Evolutionary conservation across 2,888 invertebrate species (phyloP).

Genomic region (Ellobium chinense): DNA sequence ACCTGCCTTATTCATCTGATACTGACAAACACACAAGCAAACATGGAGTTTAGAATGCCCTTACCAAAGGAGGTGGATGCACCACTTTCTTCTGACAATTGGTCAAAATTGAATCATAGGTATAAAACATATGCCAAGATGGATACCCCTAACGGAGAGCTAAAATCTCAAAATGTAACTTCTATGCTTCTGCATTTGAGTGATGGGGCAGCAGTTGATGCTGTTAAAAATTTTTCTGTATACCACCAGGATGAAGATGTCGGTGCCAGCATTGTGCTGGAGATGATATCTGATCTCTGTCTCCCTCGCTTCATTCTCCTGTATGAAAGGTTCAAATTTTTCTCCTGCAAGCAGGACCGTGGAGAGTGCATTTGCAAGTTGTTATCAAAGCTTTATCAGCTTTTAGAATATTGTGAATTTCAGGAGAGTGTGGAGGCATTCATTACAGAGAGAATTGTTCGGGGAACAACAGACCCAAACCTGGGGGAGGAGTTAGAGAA

Average conservation of each 20-base stretch:
- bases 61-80: neutral
- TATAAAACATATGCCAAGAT: neutral
- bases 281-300: neutral
- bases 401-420: neutral
- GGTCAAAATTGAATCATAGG: neutral
- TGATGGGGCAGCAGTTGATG: neutral
- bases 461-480: neutral
- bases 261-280: neutral
- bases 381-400: neutral
- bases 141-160: neutral
- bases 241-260: neutral
- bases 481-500: neutral
- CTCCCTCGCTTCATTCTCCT: neutral
- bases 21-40: too few species aligned
- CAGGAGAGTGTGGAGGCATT: neutral
- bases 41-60: neutral
- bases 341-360: neutral
- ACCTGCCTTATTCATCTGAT: too few species aligned
- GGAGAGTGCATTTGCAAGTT: constrained; percentile 3
- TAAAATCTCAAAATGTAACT: neutral
- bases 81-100: neutral
- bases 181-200: neutral
- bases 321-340: neutral
- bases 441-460: neutral
- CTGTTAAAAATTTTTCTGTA: neutral